A percentile compares a stretch with the other conserved stretches of the same genome.
Conservation (phyloP, 2,888 invertebrate genomes). For the Serripes groenlandicus region DNA sequence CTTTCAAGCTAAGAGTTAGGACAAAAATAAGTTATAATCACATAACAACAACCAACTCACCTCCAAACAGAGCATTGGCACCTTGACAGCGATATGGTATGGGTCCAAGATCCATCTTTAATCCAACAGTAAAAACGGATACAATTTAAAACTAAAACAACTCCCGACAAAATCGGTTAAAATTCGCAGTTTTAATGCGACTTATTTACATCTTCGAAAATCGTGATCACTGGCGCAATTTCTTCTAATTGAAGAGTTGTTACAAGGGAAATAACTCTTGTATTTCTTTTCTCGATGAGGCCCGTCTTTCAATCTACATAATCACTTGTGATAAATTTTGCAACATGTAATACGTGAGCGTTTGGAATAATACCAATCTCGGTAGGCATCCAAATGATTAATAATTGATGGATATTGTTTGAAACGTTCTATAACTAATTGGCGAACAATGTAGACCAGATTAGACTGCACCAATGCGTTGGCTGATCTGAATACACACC, state of each 20-base stretch:
- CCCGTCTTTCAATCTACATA: neutral
- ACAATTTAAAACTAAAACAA: neutral
- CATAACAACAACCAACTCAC: neutral
- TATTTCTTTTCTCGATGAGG: neutral
- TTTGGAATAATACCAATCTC: neutral
- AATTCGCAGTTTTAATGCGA: neutral
- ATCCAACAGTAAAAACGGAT: neutral
- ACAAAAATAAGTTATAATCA: too few species aligned
- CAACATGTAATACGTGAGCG: too few species aligned
- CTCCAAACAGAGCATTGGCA: conserved; percentile 7
- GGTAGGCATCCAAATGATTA: too few species aligned
- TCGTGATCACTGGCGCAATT: conserved; percentile 11
- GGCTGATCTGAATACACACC: too few species aligned
- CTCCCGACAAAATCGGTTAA: neutral
- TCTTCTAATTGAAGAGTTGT: conserved; percentile 1
- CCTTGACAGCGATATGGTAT: conserved; percentile 8
- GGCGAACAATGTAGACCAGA: too few species aligned
- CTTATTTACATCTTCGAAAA: neutral
- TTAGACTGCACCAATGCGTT: too few species aligned
- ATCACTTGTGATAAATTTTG: too few species aligned
- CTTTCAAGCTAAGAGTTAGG: too few species aligned
- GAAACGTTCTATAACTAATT: too few species aligned
- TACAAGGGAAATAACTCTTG: neutral
- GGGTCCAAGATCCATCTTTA: conserved; percentile 12
- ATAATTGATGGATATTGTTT: too few species aligned